Conservation (phyloP, 2,113 vertebrate species). For the Oophaga pumilio region DNA sequence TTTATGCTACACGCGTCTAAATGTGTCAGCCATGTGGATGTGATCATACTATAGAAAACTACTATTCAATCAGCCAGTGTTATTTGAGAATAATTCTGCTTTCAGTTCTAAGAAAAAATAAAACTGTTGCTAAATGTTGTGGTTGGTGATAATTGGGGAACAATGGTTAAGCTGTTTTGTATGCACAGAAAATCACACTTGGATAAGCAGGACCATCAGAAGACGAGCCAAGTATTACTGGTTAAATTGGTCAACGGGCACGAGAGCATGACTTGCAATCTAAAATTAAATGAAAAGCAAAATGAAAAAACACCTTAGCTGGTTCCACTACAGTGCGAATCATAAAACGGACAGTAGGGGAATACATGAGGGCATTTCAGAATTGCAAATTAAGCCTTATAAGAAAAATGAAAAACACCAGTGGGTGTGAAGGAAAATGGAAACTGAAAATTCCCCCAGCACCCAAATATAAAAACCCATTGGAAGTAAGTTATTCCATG, state of each 20-base stretch:
- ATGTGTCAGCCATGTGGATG: too few relatives aligned
- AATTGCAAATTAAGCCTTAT: conserved; percentile 9
- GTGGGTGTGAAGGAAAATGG: not conserved
- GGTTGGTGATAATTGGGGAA: conserved; percentile 1
- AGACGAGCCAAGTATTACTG: conserved; percentile 34
- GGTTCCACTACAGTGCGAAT: conserved; percentile 6
- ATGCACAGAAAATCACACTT: conserved; percentile 49
- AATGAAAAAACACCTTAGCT: conserved; percentile 9
- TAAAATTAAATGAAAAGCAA: conserved; percentile 37
- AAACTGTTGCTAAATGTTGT: conserved; percentile 10
- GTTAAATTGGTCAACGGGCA: conserved; percentile 36
- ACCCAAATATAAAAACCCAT: not conserved
- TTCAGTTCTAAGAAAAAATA: not conserved
- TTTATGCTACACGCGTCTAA: too few relatives aligned
- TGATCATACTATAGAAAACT: too few relatives aligned
- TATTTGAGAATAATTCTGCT: not conserved
- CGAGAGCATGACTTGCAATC: conserved; percentile 51
- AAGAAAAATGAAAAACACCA: not conserved
- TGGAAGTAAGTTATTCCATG: not conserved
- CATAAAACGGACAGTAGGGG: not conserved
- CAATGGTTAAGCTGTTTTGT: conserved; percentile 24
- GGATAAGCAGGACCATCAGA: conserved; percentile 39
- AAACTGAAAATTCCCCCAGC: not conserved
- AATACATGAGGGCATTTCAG: conserved; percentile 27
- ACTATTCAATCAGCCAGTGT: too few relatives aligned